Base-by-base conservation (phyloP, 2,113 vertebrate genomes). In the Antechinus flavipes region DNA sequence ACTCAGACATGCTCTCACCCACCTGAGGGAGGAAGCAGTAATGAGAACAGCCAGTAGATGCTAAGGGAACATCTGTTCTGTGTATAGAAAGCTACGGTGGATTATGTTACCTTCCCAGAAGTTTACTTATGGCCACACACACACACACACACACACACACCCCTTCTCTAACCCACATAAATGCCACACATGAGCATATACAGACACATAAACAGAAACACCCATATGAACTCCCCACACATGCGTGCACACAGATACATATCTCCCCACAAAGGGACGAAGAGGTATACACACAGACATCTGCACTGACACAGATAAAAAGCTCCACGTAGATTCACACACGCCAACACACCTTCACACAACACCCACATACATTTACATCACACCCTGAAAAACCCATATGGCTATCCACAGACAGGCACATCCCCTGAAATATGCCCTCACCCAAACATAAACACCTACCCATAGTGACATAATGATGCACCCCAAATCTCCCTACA, bases 61-160 rank as follows among this genome's bases (percentile, higher is more conserved):
- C 54, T 49, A 76, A 89, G 89, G 12, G 19, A 52, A 61, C 54
- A 84, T 95, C 52, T 92, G 24, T 19, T 95, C 2, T 93, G 35
- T 91, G 52, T 26, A 56, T 61, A 11, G 89, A 92, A 93, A 95
- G 30, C 49, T 94, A 47, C 92, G 52, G 19, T 91, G 93, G 30
- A 90, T 50, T 89, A 90, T 27, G 58, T 90, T 92, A 9, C 92
- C 96, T 96, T 96, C 95, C 89, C 93, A 90, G 95, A 68, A 53
- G 91, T 42, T 84, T 22, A 84, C n/a, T 23, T 84, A 84, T 23
- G n/a, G 19, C 68, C 2, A 42, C 68, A 76, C 35, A 76, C 89
- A 91, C 90, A 55, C 91, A 58, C 89, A n/a, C 19, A 92, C 58
- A 92, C 52, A 76, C 55, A 91, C 76, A 55, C 91, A 56, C 84